Percentiles rank a stretch among this genome's conserved stretches.
Evolutionary conservation across 2,888 invertebrate genomes (phyloP).

Genomic region (Papilio gigon): DNA sequence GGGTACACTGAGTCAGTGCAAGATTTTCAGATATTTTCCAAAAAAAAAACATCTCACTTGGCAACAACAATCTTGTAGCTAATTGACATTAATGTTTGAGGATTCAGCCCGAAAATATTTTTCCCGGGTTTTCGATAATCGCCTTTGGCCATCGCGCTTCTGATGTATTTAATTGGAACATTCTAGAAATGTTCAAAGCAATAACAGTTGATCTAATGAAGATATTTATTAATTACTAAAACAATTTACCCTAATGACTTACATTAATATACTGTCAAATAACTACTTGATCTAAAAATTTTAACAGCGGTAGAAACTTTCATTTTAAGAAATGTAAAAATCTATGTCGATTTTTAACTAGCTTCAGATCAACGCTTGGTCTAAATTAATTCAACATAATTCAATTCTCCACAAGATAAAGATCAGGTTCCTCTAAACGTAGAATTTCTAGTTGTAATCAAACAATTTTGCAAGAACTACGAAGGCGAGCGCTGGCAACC

Average conservation of each 20-base stretch:
- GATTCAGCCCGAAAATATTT: constrained; percentile 47
- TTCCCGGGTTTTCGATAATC: constrained; percentile 30
- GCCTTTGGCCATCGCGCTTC: constrained; percentile 17
- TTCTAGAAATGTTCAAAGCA: constrained; percentile 6
- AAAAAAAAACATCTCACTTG: constrained; percentile 64
- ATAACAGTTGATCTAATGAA: constrained; percentile 16
- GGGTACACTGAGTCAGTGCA: constrained; percentile 58
- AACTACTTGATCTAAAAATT: background rate
- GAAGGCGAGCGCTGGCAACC: background rate
- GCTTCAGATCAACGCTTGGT: too few relatives aligned
- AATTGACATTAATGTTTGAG: constrained; percentile 64
- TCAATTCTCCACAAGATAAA: too few relatives aligned
- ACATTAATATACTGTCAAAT: background rate
- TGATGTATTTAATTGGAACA: constrained; percentile 16
- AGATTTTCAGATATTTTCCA: constrained; percentile 55
- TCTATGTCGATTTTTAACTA: background rate
- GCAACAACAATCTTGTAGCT: constrained; percentile 60
- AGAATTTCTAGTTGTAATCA: background rate
- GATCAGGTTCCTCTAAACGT: too few relatives aligned
- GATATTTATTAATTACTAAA: constrained; percentile 9
- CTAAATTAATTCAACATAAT: too few relatives aligned
- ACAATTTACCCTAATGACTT: constrained; percentile 18
- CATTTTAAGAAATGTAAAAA: too few relatives aligned
- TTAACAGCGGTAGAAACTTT: background rate
- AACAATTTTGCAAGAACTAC: background rate